Conservation (phyloP, 2,797 vertebrate species). For the Bryconaethiops microstoma region DNA sequence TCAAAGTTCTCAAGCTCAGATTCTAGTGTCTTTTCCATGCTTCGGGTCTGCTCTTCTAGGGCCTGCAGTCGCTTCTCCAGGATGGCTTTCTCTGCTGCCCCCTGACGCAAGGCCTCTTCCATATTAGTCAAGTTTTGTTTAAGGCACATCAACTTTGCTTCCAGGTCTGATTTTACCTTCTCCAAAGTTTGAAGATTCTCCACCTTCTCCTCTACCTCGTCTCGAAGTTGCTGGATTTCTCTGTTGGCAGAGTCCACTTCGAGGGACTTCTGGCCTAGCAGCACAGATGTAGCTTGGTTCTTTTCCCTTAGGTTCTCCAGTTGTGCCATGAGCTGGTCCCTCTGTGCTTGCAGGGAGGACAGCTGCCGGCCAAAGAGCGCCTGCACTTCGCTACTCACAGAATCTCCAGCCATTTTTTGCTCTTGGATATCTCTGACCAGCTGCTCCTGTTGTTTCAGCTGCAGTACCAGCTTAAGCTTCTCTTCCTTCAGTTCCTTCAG, state of each 20-base stretch:
- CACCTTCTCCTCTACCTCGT: conserved; percentile 68
- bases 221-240: conserved; percentile 66
- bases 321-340: conserved; percentile 68
- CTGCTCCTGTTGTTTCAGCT: conserved; percentile 71
- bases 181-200: conserved; percentile 54
- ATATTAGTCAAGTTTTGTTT: conserved; percentile 68
- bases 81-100: conserved; percentile 66
- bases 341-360: conserved; percentile 64
- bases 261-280: conserved; percentile 68
- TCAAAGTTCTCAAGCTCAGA: conserved; percentile 78
- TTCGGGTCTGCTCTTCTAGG: conserved; percentile 72
- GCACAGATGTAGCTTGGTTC: conserved; percentile 60
- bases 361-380: conserved; percentile 66
- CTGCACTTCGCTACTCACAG: conserved; percentile 63
- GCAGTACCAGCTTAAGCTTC: conserved; percentile 62
- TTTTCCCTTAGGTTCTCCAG: conserved; percentile 69
- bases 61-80: conserved; percentile 69
- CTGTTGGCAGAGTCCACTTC: conserved; percentile 66
- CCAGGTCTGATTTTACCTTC: conserved; percentile 73
- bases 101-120: conserved; percentile 70
- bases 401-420: conserved; percentile 66
- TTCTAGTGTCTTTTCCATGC: conserved; percentile 73
- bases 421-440: conserved; percentile 70
- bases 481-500: conserved; percentile 67
- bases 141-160: conserved; percentile 68